Evolutionary conservation across 2,888 invertebrate genomes (phyloP), one percentile per base, ranked within the genome.

Genomic region (Drosophila neotestacea): DNA sequence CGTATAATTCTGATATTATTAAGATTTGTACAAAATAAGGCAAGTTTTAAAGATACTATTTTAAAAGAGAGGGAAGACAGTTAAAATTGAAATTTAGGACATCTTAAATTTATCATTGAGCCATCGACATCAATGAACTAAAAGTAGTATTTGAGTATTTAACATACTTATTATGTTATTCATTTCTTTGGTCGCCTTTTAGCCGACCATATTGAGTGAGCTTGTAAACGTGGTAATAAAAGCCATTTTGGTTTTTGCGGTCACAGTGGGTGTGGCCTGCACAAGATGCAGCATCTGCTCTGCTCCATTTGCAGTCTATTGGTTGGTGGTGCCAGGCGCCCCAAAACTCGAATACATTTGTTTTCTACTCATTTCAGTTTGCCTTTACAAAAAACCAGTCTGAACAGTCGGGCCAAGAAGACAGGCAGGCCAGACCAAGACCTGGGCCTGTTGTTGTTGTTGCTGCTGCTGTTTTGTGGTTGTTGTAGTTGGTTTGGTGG

Each of bases 301-400:
- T 85, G 89, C 89, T 89, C 88, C 86, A 85, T 85, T 85, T 84
- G 84, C 84, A 85, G 89, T 89, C 89, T 88, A 85, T 85, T 85
- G 85, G 85, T 73, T 51, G 46, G 36, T 69, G 81, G 79, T 78
- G 69, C 69, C 73, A 85, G 89, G 88, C 85, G 89, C 85, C 89
- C 85, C 81, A 70, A 79, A 65, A 76, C 83, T 84, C 84, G 86
- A 85, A 83, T 85, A 88, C 73, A 78, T 83, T 83, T 80, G 84
- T 83, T 83, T 69, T 69, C 85, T 52, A 55, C 85, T 81, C 73
- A 81, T 81, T 79, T 73, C 61, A 70, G 63, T 36, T 64, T 76
- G 70, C 60, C 65, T 71, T 50, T 50, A 63, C 46, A 46, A 48
- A 81, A 89, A 89, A 89, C 85, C 86, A 82, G 89, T 89, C 89